Conservation (phyloP, 2,113 vertebrate species). For the Nestor notabilis region DNA sequence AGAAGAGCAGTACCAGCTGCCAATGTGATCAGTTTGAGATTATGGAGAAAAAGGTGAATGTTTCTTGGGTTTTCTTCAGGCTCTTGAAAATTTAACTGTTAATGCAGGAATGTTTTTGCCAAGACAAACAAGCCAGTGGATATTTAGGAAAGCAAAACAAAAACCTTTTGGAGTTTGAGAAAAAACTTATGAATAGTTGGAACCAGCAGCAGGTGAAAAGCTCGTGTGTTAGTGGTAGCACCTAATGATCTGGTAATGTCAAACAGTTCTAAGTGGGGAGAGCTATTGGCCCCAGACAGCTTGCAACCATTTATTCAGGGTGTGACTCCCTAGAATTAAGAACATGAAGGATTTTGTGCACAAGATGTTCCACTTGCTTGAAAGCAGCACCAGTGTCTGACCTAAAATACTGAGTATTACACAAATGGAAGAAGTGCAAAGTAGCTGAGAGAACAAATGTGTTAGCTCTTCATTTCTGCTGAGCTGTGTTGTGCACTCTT, state of each 20-base stretch:
- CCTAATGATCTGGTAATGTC: background rate
- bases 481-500: background rate
- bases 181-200: background rate
- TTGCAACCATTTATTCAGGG: background rate
- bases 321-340: background rate
- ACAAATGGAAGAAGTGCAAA: background rate
- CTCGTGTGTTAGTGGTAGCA: background rate
- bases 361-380: rapidly evolving
- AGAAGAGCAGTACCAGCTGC: background rate
- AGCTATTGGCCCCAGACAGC: background rate
- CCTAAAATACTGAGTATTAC: background rate
- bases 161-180: background rate
- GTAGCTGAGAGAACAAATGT: background rate
- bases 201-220: background rate
- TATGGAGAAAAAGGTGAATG: background rate
- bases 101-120: background rate
- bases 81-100: background rate
- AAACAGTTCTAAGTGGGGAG: background rate
- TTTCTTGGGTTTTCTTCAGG: background rate
- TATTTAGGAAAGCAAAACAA: background rate
- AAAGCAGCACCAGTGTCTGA: background rate
- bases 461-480: background rate
- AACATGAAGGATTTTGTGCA: background rate
- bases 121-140: background rate
- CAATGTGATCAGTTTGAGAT: background rate